Percentiles rank a stretch among this genome's conserved stretches.
Conservation (phyloP, 2,113 vertebrate genomes). For the Cochlearius cochlearius region DNA sequence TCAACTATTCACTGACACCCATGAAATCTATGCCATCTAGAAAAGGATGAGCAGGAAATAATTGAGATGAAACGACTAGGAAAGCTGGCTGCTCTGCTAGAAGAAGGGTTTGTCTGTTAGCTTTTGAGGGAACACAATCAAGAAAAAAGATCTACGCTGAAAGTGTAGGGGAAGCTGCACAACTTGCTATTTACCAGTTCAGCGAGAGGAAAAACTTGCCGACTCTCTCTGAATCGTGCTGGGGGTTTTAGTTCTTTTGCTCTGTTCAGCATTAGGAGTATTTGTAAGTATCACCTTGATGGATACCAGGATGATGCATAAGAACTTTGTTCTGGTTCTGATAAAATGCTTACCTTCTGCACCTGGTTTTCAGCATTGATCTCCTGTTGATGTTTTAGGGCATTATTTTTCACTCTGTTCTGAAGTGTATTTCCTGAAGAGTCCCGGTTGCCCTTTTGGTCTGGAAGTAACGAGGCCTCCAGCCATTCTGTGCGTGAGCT, state of each 20-base stretch:
- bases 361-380: background rate
- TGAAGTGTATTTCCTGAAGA: background rate
- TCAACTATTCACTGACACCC: background rate
- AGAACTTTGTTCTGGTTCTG: background rate
- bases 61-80: background rate
- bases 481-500: background rate
- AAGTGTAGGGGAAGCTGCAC: background rate
- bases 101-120: background rate
- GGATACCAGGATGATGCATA: background rate
- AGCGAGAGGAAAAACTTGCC: background rate
- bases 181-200: background rate
- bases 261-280: background rate
- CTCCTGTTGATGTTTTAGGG: background rate
- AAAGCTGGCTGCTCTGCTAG: background rate
- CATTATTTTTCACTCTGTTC: background rate
- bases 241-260: background rate
- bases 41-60: background rate
- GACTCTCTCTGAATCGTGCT: background rate
- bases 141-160: background rate
- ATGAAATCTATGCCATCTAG: background rate
- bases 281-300: background rate
- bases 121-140: background rate
- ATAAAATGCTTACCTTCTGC: background rate
- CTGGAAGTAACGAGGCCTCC: background rate
- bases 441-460: background rate